Percentiles rank a stretch among this genome's conserved stretches.
phyloP scores from a whole-genome alignment of 2,888 invertebrate species.

The Caenorhabditis sp. region DNA sequence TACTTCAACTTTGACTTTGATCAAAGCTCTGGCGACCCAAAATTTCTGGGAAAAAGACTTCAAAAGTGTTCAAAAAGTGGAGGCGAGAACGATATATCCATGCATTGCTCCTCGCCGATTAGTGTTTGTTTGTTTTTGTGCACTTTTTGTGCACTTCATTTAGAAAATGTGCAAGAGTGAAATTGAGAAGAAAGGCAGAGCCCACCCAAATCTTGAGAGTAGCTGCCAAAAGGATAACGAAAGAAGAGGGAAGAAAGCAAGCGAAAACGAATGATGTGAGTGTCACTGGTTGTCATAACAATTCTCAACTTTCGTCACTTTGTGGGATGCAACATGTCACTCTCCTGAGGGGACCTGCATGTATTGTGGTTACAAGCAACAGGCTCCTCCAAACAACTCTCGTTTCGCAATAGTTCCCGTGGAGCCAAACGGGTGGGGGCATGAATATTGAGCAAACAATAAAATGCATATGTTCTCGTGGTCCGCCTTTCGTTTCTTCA shows the following conservation, averaged over 20 bases:
- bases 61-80: neutral
- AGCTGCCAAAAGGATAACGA: conserved; percentile 11
- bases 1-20: conserved; percentile 34
- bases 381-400: neutral
- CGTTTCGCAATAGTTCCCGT: conserved; percentile 49
- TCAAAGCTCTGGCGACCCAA: neutral
- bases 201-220: conserved; percentile 6
- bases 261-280: conserved; percentile 6
- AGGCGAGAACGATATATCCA: conserved; percentile 5
- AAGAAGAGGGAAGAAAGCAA: neutral
- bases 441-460: conserved; percentile 51
- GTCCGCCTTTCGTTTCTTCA: conserved; percentile 30
- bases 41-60: neutral
- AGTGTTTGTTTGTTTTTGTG: conserved; percentile 50
- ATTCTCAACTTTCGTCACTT: conserved; percentile 43
- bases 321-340: conserved; percentile 37
- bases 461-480: conserved; percentile 56
- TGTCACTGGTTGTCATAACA: conserved; percentile 50
- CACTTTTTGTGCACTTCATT: conserved; percentile 12
- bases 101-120: conserved; percentile 5
- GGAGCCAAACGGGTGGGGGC: neutral
- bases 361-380: conserved; percentile 15
- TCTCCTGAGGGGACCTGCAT: neutral
- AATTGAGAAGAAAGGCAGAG: conserved; percentile 28
- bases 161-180: conserved; percentile 2